Percentiles rank a stretch among this genome's conserved stretches.
Evolutionary conservation across 1,140 invertebrate genomes (phyloP).

Genomic region (Eubasilissa regina): DNA sequence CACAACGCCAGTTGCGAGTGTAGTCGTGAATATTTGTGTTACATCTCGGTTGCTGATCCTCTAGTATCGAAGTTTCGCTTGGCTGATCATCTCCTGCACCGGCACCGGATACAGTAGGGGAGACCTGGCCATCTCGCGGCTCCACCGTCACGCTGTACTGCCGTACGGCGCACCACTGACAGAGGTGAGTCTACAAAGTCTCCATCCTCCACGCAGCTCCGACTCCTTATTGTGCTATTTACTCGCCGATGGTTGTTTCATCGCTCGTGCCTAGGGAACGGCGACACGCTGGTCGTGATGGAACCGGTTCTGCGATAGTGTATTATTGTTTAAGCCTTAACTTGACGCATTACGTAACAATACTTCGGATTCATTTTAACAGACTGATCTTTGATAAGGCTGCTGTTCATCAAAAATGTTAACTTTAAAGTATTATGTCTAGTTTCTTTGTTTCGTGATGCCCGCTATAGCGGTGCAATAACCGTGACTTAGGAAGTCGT

Average conservation of each 20-base stretch:
- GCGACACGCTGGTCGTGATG: too few relatives aligned
- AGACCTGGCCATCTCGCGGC: background rate
- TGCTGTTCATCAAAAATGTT: too few relatives aligned
- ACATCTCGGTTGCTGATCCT: background rate
- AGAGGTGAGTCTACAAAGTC: constrained; percentile 17
- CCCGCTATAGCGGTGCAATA: background rate
- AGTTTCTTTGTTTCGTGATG: background rate
- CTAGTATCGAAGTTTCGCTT: constrained; percentile 1
- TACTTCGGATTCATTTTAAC: too few relatives aligned
- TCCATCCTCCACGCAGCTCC: background rate
- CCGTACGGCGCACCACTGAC: background rate
- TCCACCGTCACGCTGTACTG: background rate
- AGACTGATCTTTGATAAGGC: too few relatives aligned
- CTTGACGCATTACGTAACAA: too few relatives aligned
- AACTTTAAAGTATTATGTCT: too few relatives aligned
- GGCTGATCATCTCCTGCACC: constrained; percentile 4
- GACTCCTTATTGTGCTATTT: background rate
- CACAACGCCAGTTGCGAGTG: constrained; percentile 4
- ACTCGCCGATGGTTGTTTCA: too few relatives aligned
- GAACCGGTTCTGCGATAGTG: too few relatives aligned
- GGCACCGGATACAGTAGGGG: background rate
- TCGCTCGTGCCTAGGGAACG: too few relatives aligned
- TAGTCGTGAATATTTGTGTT: background rate
- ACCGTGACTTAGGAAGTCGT: constrained; percentile 1
- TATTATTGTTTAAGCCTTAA: too few relatives aligned